These are phyloP conservation scores for Rhaphigaster nebulosa DNA, from an alignment of 2,888 invertebrate genomes.

Conservation along the genomic window DNA sequence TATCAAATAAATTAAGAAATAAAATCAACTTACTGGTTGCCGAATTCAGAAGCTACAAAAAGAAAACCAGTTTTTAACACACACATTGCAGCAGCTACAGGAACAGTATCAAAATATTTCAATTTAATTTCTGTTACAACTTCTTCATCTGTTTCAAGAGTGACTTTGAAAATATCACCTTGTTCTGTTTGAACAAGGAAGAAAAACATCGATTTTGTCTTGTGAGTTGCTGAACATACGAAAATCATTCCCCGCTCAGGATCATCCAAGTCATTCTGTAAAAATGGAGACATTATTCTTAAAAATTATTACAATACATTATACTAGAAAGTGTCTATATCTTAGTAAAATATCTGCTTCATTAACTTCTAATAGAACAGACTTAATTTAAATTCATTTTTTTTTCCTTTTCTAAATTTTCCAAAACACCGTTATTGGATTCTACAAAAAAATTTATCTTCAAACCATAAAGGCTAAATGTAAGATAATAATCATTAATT, in stretches of 20 bases:
- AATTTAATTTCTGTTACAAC: slow-evolving; percentile 98
- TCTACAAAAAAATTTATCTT: too few species aligned
- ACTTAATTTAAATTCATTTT: too few species aligned
- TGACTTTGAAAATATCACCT: slow-evolving; percentile 96
- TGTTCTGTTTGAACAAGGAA: slow-evolving; percentile 99
- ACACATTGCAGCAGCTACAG: slow-evolving; percentile 96
- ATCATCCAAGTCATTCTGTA: slow-evolving; percentile 95
- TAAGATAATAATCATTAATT: too few species aligned
- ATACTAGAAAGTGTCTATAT: too few species aligned
- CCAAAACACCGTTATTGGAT: too few species aligned
- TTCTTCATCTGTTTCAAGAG: slow-evolving; percentile 96
- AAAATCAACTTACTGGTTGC: slow-evolving; percentile 94
- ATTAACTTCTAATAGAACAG: too few species aligned
- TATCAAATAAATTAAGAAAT: background rate
- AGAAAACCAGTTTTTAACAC: slow-evolving; percentile 98
- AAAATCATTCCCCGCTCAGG: slow-evolving; percentile 99
- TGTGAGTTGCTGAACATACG: slow-evolving; percentile 98
- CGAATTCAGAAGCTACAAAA: slow-evolving; percentile 98
- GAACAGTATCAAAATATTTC: slow-evolving; percentile 99
- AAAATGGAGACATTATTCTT: slow-evolving; percentile 57
- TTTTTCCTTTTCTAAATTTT: too few species aligned
- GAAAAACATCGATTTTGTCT: slow-evolving; percentile 99
- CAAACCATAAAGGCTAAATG: too few species aligned
- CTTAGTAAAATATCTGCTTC: too few species aligned
- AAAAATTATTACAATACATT: too few species aligned